Evolutionary conservation across 2,888 invertebrate species (phyloP).

Genomic region (Caenorhabditis plicata): DNA sequence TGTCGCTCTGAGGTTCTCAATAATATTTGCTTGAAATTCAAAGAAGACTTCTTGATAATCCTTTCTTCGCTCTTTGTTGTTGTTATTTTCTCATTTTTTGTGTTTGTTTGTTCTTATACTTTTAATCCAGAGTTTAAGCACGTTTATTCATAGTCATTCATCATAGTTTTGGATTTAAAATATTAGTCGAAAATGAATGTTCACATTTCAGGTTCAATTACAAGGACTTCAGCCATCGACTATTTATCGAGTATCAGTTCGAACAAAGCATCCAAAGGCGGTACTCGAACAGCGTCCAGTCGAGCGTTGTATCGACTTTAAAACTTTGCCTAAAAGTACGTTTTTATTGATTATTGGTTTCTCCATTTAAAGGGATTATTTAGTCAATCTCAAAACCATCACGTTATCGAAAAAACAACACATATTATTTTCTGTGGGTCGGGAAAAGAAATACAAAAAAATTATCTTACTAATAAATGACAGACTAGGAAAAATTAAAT

Average conservation of each 20-base stretch:
- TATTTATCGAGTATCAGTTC: constrained; percentile 90
- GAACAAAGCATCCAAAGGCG: constrained; percentile 81
- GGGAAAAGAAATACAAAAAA: no score
- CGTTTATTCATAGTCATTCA: background rate
- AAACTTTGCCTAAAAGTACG: constrained; percentile 73
- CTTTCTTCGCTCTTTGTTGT: background rate
- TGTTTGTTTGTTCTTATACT: constrained; percentile 1
- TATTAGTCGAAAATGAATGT: no score
- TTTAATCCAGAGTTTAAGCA: background rate
- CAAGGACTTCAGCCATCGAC: constrained; percentile 88
- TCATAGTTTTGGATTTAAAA: background rate
- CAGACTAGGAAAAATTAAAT: no score
- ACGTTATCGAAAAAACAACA: no score
- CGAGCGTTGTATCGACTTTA: constrained; percentile 82
- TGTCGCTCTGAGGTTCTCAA: no score
- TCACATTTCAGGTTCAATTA: constrained; percentile 61
- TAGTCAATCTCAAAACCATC: no score
- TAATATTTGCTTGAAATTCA: no score
- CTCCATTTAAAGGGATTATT: no score
- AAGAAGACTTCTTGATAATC: no score
- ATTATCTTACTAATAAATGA: no score
- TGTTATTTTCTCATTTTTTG: constrained; percentile 5
- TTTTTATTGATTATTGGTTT: constrained; percentile 4
- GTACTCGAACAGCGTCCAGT: constrained; percentile 67
- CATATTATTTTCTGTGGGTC: no score